Evolutionary conservation across 1,140 invertebrate species (phyloP).

Genomic region (Drosophila suzukii): DNA sequence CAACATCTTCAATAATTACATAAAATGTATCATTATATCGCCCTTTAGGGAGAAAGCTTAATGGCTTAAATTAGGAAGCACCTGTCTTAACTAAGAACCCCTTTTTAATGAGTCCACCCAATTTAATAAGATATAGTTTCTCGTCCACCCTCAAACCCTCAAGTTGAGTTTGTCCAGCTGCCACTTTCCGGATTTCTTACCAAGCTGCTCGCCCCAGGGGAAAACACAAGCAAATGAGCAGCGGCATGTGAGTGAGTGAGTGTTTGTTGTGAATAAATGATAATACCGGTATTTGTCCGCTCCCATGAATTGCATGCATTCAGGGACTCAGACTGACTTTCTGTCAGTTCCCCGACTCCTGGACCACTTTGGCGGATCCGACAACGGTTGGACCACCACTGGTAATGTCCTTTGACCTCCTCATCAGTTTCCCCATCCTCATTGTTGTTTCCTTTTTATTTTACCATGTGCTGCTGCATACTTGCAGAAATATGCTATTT

Average conservation of each 20-base stretch:
- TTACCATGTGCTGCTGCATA: conserved; percentile 60
- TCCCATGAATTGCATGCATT: conserved; percentile 55
- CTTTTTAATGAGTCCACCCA: conserved; percentile 1
- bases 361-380: conserved; percentile 62
- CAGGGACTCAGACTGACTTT: conserved; percentile 26
- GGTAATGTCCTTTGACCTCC: conserved; percentile 18
- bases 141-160: conserved; percentile 3
- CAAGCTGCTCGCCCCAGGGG: neutral
- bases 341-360: conserved; percentile 49
- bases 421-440: conserved; percentile 18
- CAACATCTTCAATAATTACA: too few species aligned
- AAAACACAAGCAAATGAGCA: neutral
- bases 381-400: conserved; percentile 8
- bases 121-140: conserved; percentile 38
- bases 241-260: conserved; percentile 19
- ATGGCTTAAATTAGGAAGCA: too few species aligned
- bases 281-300: conserved; percentile 50
- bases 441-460: conserved; percentile 67
- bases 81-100: too few species aligned
- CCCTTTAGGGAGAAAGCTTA: too few species aligned
- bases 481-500: conserved; percentile 58
- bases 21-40: too few species aligned
- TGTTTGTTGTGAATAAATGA: conserved; percentile 66
- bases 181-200: conserved; percentile 9
- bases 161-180: conserved; percentile 43